phyloP scores from a whole-genome alignment of 2,113 vertebrate genomes.

The Illadopsis cleaveri region DNA sequence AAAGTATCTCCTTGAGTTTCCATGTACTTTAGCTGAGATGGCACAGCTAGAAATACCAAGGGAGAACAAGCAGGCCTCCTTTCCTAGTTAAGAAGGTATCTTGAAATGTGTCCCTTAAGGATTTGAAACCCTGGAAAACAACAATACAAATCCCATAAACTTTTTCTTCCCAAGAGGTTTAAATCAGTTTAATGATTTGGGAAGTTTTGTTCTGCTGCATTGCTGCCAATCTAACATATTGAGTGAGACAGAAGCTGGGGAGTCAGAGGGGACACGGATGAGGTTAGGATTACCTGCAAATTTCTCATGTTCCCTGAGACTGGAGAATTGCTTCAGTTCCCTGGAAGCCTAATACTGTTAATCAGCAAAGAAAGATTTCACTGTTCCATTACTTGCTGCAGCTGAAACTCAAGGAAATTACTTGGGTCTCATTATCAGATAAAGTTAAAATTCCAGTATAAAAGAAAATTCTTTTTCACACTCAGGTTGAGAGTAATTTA shows the following conservation, averaged over 20 bases:
- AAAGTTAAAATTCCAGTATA: conserved; percentile 46
- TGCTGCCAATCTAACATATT: not conserved
- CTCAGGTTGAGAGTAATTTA: conserved; percentile 37
- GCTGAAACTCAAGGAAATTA: conserved; percentile 62
- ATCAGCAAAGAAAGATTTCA: conserved; percentile 38
- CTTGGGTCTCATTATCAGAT: conserved; percentile 58
- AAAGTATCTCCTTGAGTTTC: not conserved
- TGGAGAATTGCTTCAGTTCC: conserved; percentile 6
- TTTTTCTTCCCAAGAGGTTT: not conserved
- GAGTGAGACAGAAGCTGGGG: not conserved
- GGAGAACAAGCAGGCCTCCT: not conserved
- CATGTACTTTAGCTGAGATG: not conserved
- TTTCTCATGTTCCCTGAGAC: not conserved
- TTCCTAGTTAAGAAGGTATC: not conserved
- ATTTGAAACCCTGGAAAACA: not conserved
- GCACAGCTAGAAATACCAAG: not conserved
- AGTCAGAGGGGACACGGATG: not conserved
- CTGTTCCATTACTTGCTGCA: conserved; percentile 38
- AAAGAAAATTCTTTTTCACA: conserved; percentile 48
- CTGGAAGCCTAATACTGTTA: conserved; percentile 34
- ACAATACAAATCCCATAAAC: not conserved
- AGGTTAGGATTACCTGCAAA: conserved; percentile 25
- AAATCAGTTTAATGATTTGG: not conserved
- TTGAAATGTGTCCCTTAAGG: not conserved
- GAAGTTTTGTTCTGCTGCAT: not conserved